Evolutionary conservation across 1,140 invertebrate species (phyloP), one percentile per base, ranked within the genome.

Genomic region (Drosophila bifasciata): DNA sequence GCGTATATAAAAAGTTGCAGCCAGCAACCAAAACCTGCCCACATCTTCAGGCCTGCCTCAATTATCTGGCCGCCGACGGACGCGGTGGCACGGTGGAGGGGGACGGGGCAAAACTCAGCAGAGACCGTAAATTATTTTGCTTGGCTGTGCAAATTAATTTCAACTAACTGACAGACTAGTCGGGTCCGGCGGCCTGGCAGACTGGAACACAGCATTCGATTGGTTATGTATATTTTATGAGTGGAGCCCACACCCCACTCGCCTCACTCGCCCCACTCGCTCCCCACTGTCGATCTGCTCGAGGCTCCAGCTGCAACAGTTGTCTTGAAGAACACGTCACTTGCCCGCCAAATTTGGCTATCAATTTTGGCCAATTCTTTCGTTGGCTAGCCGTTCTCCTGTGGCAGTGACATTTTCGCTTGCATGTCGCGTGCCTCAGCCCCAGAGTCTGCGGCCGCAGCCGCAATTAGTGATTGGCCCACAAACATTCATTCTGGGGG

Each of bases 101-200:
- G 9, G 25, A 45, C 1, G 39, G 21, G 15, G 19, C 25, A 41
- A 28, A 51, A 52, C 53, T 40, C 49, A 25, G 28, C 53, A 53
- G 50, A 60, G 66, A 51, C 71, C 66, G 71, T 77, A 85, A 85
- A 85, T 85, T 80, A 85, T 80, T 76, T 80, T 67, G 72, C 63
- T 79, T 39, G 81, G 70, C 63, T 69, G 77, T 70, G 81, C 60
- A 85, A 85, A 85, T 85, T 85, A 85, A 86, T 86, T 85, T 69
- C 77, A 80, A 69, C 66, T 72, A 73, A 81, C 77, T 72, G 78
- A 56, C 80, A 67, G 62, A 72, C 45, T 51, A 21, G 62, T 36
- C 56, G 32, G 45, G 40, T 45, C 51, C 46, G 52, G 39, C 46
- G 52, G 39, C 15, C 46, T 59, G 48, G 21, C 79, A 13, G 41